Evolutionary conservation across 2,888 invertebrate species (phyloP), one percentile per base, ranked within the genome.

Genomic region (Bombylius major): DNA sequence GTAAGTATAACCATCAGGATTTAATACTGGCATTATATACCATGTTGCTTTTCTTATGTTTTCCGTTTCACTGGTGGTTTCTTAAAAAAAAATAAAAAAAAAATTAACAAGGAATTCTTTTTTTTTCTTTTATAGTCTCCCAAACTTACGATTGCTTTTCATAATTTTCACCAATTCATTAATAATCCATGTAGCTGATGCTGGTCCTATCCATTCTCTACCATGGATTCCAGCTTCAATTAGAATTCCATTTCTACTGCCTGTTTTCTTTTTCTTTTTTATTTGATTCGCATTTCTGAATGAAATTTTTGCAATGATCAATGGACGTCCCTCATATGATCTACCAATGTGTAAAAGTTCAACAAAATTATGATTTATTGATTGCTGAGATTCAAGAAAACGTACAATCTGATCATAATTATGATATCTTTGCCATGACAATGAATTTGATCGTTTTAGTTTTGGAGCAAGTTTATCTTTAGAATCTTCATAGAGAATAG

Each of bases 171-270:
- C 78, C 42, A 87, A 70, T 55, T 84, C 79, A 60, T 80, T 81
- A 57, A 86, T 72, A 64, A 86, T 82, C 81, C 84, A 87, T 31
- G 85, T 82, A 47, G 85, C 82, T 1, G 84, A 83, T 0, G 89
- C 87, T 0, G 87, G 85, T 3, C 86, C 80, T 62, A 89, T 86
- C 89, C 89, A 89, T 72, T 89, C 89, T 63, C 83, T 71, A 4
- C 84, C 86, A 65, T 87, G 86, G 58, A 80, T 76, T 0, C 90
- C 89, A 11, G 85, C 89, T 66, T 91, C 91, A 42, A 92, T 78
- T 81, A 90, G 90, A 47, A 91, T 82, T 0, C 83, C 84, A 5
- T 86, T 84, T 61, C 87, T 87, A 59, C 75, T 76, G 67, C 77
- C 78, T 56, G 77, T 76, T 63, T 79, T 80, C 68, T 68, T 57